These are phyloP conservation scores for Limnothrissa miodon DNA, from an alignment of 2,113 vertebrate genomes.

Conservation along the genomic window DNA sequence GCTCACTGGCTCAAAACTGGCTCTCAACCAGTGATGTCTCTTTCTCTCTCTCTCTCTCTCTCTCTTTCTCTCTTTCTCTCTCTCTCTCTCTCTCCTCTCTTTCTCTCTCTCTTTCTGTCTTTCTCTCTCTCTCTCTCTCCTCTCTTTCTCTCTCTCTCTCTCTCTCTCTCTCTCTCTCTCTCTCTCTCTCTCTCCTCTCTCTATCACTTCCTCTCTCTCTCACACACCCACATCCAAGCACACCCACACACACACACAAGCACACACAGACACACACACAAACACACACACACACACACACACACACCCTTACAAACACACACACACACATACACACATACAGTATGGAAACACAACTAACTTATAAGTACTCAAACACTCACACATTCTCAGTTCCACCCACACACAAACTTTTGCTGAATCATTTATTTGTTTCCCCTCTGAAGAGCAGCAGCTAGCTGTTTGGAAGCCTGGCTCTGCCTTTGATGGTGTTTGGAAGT, in stretches of 20 bases:
- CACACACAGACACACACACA: no score
- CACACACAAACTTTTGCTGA: neutral
- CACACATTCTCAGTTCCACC: neutral
- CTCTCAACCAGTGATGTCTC: neutral
- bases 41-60: neutral
- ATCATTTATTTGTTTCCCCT: neutral
- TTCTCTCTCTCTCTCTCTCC: no score
- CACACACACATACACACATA: neutral
- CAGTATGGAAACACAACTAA: neutral
- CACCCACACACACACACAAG: no score
- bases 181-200: no score
- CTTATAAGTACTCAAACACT: neutral
- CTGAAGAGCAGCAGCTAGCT: neutral
- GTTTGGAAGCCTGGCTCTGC: neutral
- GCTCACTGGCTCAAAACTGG: neutral
- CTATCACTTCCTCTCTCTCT: no score
- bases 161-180: neutral
- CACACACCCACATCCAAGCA: no score
- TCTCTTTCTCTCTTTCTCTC: neutral
- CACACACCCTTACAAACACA: no score
- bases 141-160: neutral
- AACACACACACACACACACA: no score
- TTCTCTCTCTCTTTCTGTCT: neutral
- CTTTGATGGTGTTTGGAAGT: neutral
- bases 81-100: neutral